These are phyloP conservation scores for Arctia plantaginis DNA, from an alignment of 2,888 invertebrate species.

Conservation along the genomic window DNA sequence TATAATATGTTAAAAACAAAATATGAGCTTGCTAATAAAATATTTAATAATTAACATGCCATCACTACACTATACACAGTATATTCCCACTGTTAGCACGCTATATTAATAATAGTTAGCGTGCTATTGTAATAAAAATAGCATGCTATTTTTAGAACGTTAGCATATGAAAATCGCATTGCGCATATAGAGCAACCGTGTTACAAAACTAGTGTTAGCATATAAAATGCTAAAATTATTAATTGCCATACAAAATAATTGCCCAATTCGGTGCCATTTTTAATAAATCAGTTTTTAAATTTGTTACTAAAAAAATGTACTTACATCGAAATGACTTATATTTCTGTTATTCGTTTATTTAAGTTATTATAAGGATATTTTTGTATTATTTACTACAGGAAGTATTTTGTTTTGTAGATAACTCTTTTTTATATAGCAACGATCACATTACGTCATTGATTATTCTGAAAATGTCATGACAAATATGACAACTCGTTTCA, in stretches of 20 bases:
- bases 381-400: constrained; percentile 16
- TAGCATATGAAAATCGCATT: not conserved
- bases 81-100: not conserved
- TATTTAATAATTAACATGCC: not conserved
- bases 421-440: not conserved
- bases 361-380: constrained; percentile 10
- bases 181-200: not conserved
- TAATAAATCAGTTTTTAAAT: constrained; percentile 5
- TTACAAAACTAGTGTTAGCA: not conserved
- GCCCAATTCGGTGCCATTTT: constrained; percentile 44
- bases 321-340: constrained; percentile 17
- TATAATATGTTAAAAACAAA: not conserved
- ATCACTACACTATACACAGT: not conserved
- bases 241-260: constrained; percentile 44
- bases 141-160: not conserved
- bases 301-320: constrained; percentile 5
- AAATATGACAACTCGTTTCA: constrained; percentile 3
- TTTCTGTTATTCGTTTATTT: constrained; percentile 3
- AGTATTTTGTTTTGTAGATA: constrained; percentile 8
- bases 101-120: not conserved
- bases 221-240: not conserved
- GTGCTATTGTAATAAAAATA: not conserved
- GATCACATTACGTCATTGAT: not conserved
- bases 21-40: not conserved
- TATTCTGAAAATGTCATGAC: not conserved